A percentile compares a stretch with the other conserved stretches of the same genome.
phyloP scores from a whole-genome alignment of 2,797 vertebrate genomes.

The Eulemur rubriventer region DNA sequence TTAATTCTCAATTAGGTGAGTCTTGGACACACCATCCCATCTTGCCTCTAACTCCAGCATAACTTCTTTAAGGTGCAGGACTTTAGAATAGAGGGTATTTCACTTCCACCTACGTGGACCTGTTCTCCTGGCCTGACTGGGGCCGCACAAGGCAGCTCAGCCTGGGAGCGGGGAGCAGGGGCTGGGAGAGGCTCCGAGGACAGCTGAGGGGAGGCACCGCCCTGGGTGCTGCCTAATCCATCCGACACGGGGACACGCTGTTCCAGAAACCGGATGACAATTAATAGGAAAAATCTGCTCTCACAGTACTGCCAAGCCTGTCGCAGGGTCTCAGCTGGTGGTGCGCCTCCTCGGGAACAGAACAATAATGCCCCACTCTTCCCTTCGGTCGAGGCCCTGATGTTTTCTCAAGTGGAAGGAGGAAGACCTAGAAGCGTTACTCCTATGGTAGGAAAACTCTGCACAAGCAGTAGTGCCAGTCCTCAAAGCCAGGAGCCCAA shows the following conservation, averaged over 20 bases:
- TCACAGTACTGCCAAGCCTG: constrained; percentile 76
- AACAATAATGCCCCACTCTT: neutral
- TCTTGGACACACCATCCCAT: neutral
- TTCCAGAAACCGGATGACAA: constrained; percentile 80
- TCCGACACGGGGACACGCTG: constrained; percentile 70
- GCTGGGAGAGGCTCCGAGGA: neutral
- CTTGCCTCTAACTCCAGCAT: neutral
- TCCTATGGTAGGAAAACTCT: neutral
- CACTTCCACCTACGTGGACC: neutral
- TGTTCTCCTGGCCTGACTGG: neutral
- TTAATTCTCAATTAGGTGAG: neutral
- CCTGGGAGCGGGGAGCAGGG: neutral
- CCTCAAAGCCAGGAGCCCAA: neutral
- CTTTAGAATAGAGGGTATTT: neutral
- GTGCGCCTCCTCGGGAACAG: neutral
- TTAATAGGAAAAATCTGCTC: constrained; percentile 83
- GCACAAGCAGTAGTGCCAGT: neutral
- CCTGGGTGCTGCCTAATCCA: constrained; percentile 71
- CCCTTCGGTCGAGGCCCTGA: neutral
- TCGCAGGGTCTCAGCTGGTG: constrained; percentile 78
- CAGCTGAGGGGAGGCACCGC: constrained; percentile 56
- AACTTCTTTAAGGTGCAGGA: neutral
- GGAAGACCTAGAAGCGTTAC: neutral
- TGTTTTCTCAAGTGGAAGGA: neutral
- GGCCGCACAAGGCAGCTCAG: neutral